Conservation (phyloP, 1,140 invertebrate species). For the Sitobion miscanthi region DNA sequence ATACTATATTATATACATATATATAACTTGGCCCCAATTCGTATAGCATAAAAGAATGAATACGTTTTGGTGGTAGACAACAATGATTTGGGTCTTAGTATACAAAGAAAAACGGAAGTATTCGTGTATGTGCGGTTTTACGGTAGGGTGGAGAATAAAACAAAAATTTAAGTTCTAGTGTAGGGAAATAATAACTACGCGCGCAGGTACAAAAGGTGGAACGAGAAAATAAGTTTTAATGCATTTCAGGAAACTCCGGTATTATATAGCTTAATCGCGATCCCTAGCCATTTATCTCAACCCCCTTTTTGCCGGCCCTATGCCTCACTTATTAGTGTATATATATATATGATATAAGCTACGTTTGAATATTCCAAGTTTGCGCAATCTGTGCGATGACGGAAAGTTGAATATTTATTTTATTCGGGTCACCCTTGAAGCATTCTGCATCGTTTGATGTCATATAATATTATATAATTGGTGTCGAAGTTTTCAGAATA, state of each 20-base stretch:
- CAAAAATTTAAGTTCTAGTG: not conserved
- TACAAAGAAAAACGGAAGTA: constrained; percentile 12
- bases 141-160: constrained; percentile 5
- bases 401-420: not conserved
- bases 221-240: constrained; percentile 32
- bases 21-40: constrained; percentile 17
- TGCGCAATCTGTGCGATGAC: not conserved
- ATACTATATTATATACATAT: not conserved
- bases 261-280: not conserved
- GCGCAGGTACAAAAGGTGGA: not conserved
- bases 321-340: not conserved
- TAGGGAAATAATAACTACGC: not conserved
- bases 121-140: not conserved
- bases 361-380: not conserved
- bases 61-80: constrained; percentile 12
- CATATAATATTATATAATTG: not conserved
- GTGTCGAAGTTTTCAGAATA: not conserved
- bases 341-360: not conserved
- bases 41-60: constrained; percentile 11
- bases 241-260: not conserved
- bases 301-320: not conserved
- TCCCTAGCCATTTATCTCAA: not conserved
- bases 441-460: not conserved
- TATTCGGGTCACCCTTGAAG: not conserved
- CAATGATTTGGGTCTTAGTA: not conserved